Conservation (phyloP, 2,113 vertebrate species). For the Himantopus leucocephalus region DNA sequence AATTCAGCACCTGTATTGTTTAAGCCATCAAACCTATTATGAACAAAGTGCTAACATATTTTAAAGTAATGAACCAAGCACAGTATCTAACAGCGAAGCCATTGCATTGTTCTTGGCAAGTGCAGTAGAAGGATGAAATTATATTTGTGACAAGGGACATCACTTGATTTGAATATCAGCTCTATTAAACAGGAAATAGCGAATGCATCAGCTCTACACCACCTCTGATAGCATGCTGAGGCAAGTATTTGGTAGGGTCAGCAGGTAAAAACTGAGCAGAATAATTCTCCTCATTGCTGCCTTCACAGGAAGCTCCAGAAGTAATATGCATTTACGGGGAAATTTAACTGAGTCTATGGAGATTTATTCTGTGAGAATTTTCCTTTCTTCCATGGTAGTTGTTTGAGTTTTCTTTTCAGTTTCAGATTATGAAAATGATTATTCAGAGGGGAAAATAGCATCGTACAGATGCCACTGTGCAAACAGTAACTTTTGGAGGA, state of each 20-base stretch:
- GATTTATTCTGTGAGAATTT: background rate
- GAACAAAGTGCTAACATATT: constrained; percentile 10
- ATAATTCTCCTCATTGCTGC: background rate
- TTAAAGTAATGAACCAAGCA: constrained; percentile 27
- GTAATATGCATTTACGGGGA: background rate
- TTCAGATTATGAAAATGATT: constrained; percentile 13
- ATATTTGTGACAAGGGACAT: constrained; percentile 1
- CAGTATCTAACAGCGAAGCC: background rate
- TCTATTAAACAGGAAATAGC: background rate
- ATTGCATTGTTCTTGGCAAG: background rate
- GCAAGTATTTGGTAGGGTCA: background rate
- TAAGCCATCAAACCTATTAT: constrained; percentile 7
- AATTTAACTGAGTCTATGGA: background rate
- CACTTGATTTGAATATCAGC: background rate
- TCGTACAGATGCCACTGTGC: background rate
- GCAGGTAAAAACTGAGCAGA: background rate
- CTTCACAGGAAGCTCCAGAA: background rate
- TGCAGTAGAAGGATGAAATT: background rate
- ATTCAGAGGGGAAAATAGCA: background rate
- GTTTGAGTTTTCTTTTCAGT: background rate
- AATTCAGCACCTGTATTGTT: background rate
- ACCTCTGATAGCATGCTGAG: background rate
- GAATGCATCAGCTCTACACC: background rate
- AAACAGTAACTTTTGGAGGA: background rate
- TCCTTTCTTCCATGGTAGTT: background rate